A percentile compares a stretch with the other conserved stretches of the same genome.
These are phyloP conservation scores for Spodoptera frugiperda DNA, from an alignment of 1,140 invertebrate species.

Conservation along the genomic window DNA sequence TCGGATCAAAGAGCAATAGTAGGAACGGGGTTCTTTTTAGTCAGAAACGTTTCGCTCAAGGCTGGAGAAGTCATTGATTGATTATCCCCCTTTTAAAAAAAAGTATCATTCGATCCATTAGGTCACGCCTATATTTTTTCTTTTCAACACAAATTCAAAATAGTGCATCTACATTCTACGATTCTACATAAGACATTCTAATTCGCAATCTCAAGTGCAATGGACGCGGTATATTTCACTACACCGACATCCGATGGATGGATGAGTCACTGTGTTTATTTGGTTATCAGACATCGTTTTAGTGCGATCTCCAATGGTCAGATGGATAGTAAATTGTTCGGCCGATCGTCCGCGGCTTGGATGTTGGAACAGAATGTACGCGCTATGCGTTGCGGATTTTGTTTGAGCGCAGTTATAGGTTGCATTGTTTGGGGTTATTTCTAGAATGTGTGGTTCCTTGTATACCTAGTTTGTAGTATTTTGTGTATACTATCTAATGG, in stretches of 20 bases:
- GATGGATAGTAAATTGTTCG: constrained; percentile 53
- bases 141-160: too few relatives aligned
- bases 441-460: not conserved
- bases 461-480: not conserved
- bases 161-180: too few relatives aligned
- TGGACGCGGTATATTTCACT: constrained; percentile 33
- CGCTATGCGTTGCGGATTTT: constrained; percentile 15
- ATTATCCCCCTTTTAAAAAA: too few relatives aligned
- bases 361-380: not conserved
- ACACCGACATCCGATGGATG: constrained; percentile 48
- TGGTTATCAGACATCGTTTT: constrained; percentile 58
- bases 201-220: constrained; percentile 36
- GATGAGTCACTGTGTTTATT: constrained; percentile 63
- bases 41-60: too few relatives aligned
- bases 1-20: too few relatives aligned
- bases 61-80: too few relatives aligned
- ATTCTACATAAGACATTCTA: not conserved
- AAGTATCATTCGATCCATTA: not conserved
- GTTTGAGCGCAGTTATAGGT: not conserved
- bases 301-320: constrained; percentile 50
- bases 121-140: not conserved
- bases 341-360: not conserved
- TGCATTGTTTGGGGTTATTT: not conserved
- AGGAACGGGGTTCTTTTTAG: too few relatives aligned
- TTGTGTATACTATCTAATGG: too few relatives aligned